Evolutionary conservation across 1,140 invertebrate species (phyloP).

Genomic region (Drosophila nikananu): DNA sequence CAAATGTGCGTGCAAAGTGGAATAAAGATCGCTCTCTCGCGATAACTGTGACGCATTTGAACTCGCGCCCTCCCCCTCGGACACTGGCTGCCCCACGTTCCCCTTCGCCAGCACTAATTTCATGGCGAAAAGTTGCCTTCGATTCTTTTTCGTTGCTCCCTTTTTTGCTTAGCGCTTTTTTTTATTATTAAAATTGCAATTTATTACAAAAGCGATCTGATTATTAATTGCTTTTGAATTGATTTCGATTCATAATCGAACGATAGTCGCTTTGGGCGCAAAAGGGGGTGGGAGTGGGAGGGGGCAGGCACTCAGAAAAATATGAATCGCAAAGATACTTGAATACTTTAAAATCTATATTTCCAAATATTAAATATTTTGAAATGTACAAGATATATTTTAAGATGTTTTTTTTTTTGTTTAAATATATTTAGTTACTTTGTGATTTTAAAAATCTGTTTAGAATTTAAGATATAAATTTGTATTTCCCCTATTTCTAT

Average conservation of each 20-base stretch:
- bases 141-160: constrained; percentile 40
- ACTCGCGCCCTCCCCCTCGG: constrained; percentile 24
- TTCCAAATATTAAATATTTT: neutral
- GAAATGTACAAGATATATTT: too few species aligned
- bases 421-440: too few species aligned
- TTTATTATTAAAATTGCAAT: constrained; percentile 73
- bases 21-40: constrained; percentile 49
- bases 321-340: neutral
- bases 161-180: constrained; percentile 60
- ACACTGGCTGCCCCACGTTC: neutral
- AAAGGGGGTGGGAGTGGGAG: neutral
- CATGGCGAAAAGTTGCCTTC: constrained; percentile 49
- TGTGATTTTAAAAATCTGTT: neutral
- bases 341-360: neutral
- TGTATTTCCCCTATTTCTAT: too few species aligned
- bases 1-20: constrained; percentile 54
- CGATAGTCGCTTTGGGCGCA: constrained; percentile 14
- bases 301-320: neutral
- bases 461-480: neutral
- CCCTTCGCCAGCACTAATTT: constrained; percentile 45
- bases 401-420: neutral
- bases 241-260: constrained; percentile 57
- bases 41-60: constrained; percentile 65
- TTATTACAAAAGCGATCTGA: constrained; percentile 79
- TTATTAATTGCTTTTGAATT: constrained; percentile 79